Evolutionary conservation across 2,113 vertebrate species (phyloP).

Genomic region (Chionis minor): DNA sequence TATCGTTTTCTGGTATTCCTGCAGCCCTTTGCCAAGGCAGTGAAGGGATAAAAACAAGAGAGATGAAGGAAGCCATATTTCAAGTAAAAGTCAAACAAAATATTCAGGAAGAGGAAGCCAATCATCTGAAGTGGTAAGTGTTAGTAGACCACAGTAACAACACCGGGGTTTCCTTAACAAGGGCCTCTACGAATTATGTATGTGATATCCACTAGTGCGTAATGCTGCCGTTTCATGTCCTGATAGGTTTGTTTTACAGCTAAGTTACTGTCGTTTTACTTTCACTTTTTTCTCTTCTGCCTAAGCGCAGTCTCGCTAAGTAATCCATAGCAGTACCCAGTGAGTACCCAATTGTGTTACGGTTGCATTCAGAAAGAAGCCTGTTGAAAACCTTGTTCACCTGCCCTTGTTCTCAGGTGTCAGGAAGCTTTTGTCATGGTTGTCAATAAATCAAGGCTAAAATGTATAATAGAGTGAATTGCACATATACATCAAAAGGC

Average conservation of each 20-base stretch:
- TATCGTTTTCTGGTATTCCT: background rate
- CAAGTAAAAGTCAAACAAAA: slow-evolving; percentile 79
- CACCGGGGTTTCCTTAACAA: background rate
- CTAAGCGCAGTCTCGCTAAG: background rate
- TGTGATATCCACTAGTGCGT: background rate
- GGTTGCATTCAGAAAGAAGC: background rate
- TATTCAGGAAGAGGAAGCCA: slow-evolving; percentile 75
- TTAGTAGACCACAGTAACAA: background rate
- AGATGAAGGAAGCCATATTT: slow-evolving; percentile 86
- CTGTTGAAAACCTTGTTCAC: background rate
- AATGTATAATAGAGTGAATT: background rate
- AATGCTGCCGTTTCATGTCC: background rate
- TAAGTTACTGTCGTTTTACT: background rate
- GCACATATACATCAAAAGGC: background rate
- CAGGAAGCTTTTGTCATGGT: background rate
- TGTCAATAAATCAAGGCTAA: background rate
- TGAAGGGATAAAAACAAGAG: slow-evolving; percentile 67
- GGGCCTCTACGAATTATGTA: background rate
- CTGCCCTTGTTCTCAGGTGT: background rate
- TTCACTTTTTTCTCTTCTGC: background rate
- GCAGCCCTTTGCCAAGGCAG: slow-evolving; percentile 66
- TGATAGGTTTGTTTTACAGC: background rate
- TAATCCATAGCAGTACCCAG: background rate
- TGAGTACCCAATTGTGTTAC: background rate
- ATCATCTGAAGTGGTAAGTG: slow-evolving; percentile 81